phyloP scores from a whole-genome alignment of 1,140 invertebrate genomes.

The Anoplolepis gracilipes region DNA sequence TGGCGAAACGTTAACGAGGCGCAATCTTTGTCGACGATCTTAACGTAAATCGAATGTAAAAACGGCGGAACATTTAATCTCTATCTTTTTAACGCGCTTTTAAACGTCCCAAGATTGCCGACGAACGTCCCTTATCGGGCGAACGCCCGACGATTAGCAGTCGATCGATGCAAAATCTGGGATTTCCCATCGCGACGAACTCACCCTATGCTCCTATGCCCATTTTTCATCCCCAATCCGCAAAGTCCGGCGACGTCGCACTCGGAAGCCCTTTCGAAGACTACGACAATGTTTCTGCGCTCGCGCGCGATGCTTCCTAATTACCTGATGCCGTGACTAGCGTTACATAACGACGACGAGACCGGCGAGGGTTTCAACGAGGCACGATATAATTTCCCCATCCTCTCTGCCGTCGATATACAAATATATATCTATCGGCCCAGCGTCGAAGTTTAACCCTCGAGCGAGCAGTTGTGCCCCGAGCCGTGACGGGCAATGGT shows the following conservation, averaged over 20 bases:
- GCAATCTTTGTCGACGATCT: neutral
- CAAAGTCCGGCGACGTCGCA: conserved; percentile 39
- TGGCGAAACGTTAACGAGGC: too few relatives aligned
- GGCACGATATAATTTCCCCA: conserved; percentile 67
- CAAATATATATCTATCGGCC: conserved; percentile 72
- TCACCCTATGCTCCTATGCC: neutral
- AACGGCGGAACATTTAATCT: neutral
- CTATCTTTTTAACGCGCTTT: neutral
- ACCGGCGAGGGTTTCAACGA: conserved; percentile 72
- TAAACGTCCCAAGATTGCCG: neutral
- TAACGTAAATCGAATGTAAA: neutral
- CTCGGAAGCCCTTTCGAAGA: conserved; percentile 61
- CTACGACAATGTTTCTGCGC: conserved; percentile 46
- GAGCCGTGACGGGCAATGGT: conserved; percentile 31
- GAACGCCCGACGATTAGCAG: neutral
- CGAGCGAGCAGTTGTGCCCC: conserved; percentile 9
- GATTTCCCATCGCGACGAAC: neutral
- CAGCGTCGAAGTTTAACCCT: conserved; percentile 68
- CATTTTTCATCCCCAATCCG: conserved; percentile 54
- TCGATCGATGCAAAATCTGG: neutral
- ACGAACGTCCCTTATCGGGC: neutral
- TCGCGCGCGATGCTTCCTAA: conserved; percentile 63
- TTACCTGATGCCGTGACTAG: conserved; percentile 65
- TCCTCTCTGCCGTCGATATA: conserved; percentile 59
- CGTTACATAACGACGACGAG: conserved; percentile 66